phyloP scores from a whole-genome alignment of 1,140 invertebrate genomes.

The Tetramorium simillimum region DNA sequence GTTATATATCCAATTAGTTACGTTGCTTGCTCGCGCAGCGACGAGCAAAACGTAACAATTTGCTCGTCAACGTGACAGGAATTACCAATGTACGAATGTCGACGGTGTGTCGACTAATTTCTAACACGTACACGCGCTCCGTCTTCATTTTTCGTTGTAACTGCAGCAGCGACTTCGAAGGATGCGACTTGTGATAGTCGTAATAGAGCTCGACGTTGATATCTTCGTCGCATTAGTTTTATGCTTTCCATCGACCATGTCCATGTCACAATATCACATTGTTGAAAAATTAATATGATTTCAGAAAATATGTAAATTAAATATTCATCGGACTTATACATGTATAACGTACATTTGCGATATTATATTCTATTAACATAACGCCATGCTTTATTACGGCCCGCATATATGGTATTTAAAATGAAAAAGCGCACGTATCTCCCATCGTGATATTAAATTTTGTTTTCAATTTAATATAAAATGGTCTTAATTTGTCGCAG shows the following conservation, averaged over 20 bases:
- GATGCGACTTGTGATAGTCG: constrained; percentile 41
- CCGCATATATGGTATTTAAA: background rate
- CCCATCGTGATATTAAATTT: constrained; percentile 10
- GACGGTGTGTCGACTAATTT: constrained; percentile 54
- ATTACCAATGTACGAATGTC: constrained; percentile 41
- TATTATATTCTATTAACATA: background rate
- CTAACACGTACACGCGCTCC: constrained; percentile 36
- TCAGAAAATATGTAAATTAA: constrained; percentile 13
- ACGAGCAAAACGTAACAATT: constrained; percentile 34
- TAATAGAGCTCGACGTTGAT: constrained; percentile 56
- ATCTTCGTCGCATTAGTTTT: constrained; percentile 55
- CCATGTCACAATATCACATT: background rate
- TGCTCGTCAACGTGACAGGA: constrained; percentile 46
- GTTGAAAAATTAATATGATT: constrained; percentile 30
- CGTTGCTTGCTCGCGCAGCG: background rate
- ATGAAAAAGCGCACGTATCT: background rate
- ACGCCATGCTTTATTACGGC: background rate
- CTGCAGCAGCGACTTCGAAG: constrained; percentile 29
- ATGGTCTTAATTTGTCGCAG: constrained; percentile 24
- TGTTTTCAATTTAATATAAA: constrained; percentile 39
- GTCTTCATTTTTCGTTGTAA: constrained; percentile 55
- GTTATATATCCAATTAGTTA: background rate
- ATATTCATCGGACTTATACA: background rate
- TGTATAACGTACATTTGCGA: background rate
- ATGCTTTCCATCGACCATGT: background rate